phyloP scores from a whole-genome alignment of 1,140 invertebrate species.

The Doryteuthis pealeii region DNA sequence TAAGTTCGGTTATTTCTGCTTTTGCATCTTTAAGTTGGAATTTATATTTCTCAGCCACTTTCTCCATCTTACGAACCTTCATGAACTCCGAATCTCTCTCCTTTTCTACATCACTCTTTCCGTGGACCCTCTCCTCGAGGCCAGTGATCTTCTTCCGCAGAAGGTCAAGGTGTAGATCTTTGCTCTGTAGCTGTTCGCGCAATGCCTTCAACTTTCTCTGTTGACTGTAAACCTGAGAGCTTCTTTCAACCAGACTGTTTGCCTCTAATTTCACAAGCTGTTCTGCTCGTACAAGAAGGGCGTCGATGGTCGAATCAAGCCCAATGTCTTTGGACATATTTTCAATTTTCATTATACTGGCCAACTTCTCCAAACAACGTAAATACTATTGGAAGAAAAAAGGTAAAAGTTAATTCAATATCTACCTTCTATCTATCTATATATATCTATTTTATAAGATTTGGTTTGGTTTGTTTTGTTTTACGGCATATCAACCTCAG shows the following conservation, averaged over 20 bases:
- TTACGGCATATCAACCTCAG: too few relatives aligned
- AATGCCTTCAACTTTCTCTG: slow-evolving; percentile 68
- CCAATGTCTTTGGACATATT: slow-evolving; percentile 56
- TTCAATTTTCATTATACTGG: slow-evolving; percentile 58
- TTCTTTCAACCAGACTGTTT: slow-evolving; percentile 50
- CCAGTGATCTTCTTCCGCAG: slow-evolving; percentile 73
- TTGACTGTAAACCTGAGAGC: slow-evolving; percentile 58
- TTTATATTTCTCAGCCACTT: slow-evolving; percentile 55
- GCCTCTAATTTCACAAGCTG: slow-evolving; percentile 57
- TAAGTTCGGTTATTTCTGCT: slow-evolving; percentile 52
- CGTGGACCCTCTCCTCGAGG: slow-evolving; percentile 53
- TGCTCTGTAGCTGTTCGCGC: slow-evolving; percentile 84
- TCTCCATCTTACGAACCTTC: slow-evolving; percentile 50
- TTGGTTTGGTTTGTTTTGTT: too few relatives aligned
- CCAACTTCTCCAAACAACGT: slow-evolving; percentile 51
- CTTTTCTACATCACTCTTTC: slow-evolving; percentile 47
- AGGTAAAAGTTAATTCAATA: too few relatives aligned
- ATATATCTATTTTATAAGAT: background rate
- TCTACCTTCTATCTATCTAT: too few relatives aligned
- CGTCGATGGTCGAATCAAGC: slow-evolving; percentile 55
- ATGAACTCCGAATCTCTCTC: slow-evolving; percentile 51
- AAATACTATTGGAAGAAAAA: slow-evolving; percentile 49
- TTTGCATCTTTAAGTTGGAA: slow-evolving; percentile 48
- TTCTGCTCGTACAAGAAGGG: slow-evolving; percentile 52
- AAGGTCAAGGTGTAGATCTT: slow-evolving; percentile 87